Percentiles rank a stretch among this genome's conserved stretches.
These are phyloP conservation scores for Bos javanicus DNA, from an alignment of 2,113 vertebrate genomes.

Conservation along the genomic window DNA sequence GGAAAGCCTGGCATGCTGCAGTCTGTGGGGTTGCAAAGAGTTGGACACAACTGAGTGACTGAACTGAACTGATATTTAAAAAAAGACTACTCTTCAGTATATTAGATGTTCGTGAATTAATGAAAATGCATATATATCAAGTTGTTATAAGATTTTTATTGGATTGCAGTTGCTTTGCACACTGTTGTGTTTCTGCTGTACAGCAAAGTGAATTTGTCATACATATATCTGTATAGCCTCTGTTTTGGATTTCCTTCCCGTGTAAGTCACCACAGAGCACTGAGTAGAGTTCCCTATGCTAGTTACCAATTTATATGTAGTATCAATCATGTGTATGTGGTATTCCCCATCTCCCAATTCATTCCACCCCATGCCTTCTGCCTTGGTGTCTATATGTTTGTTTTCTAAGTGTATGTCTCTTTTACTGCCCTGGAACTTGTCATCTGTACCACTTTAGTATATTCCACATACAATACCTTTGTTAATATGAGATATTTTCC, in stretches of 20 bases:
- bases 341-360: neutral
- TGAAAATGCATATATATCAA: too few species aligned
- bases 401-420: neutral
- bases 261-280: neutral
- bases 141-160: too few species aligned
- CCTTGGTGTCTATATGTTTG: neutral
- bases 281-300: neutral
- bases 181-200: too few species aligned
- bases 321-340: neutral
- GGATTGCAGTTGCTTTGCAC: too few species aligned
- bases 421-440: neutral
- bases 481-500: neutral
- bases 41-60: too few species aligned
- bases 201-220: too few species aligned
- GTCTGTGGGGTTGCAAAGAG: too few species aligned
- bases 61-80: too few species aligned
- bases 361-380: neutral
- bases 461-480: neutral
- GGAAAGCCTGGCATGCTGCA: too few species aligned
- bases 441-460: neutral
- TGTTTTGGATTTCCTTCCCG: neutral
- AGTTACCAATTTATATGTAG: neutral
- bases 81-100: too few species aligned
- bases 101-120: too few species aligned
- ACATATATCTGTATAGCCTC: neutral